These are phyloP conservation scores for Polyodon spathula DNA, from an alignment of 2,113 vertebrate genomes.

Conservation along the genomic window DNA sequence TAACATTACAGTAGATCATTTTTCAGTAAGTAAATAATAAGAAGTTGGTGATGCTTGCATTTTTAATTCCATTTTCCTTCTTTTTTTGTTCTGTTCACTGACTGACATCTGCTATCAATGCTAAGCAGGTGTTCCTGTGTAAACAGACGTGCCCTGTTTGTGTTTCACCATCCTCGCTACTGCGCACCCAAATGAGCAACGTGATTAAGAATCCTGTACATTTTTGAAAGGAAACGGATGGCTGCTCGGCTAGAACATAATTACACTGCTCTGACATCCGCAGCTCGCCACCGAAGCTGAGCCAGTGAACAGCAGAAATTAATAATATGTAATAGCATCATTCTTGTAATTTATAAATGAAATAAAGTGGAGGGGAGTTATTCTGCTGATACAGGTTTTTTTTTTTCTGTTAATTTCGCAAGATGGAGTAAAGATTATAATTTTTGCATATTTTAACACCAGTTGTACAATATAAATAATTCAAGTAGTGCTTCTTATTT, in stretches of 20 bases:
- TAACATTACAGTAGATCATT: neutral
- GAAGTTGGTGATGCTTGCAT: neutral
- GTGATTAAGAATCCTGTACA: conserved; percentile 99
- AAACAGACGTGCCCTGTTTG: conserved; percentile 97
- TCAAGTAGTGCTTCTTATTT: no score
- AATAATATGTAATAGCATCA: conserved; percentile 98
- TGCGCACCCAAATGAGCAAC: conserved; percentile 95
- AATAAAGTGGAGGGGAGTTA: conserved; percentile 85
- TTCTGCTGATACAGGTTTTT: conserved; percentile 77
- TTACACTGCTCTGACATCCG: conserved; percentile 95
- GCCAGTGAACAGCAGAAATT: conserved; percentile 90
- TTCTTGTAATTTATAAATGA: conserved; percentile 98
- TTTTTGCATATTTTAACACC: conserved; percentile 35
- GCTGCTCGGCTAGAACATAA: conserved; percentile 98
- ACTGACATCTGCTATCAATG: conserved; percentile 82
- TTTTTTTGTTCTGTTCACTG: conserved; percentile 69
- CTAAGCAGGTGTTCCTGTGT: conserved; percentile 98
- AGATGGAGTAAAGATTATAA: conserved; percentile 68
- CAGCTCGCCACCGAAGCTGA: conserved; percentile 71
- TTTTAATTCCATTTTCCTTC: conserved; percentile 32
- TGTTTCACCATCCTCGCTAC: conserved; percentile 86
- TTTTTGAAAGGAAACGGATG: conserved; percentile 99
- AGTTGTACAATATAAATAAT: conserved; percentile 2
- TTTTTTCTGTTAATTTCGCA: conserved; percentile 65
- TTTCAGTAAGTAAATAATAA: neutral